Base-by-base conservation (phyloP, 2,888 invertebrate genomes). In the Polietes domitor region DNA sequence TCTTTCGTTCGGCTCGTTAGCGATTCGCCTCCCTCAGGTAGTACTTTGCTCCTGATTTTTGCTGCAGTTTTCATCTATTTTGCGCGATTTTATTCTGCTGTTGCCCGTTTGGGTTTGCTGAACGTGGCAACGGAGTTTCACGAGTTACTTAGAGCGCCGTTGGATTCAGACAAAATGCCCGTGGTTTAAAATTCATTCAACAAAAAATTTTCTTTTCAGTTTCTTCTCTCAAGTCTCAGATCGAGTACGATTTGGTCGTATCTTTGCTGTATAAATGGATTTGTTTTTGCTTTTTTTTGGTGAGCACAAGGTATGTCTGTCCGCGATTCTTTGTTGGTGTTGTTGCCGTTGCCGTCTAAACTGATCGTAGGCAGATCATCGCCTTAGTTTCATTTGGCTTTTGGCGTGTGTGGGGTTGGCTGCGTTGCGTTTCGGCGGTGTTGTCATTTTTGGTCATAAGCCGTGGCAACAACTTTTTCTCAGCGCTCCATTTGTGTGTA, bases 291-390 rank as follows among this genome's bases (percentile, higher is more conserved):
- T 80, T 28, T 58, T 26, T 50, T 41, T 65, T 24, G 43, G 68
- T 24, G 68, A 37, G 65, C 21, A 9, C 37, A 17, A n/a, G 2
- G 32, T 32, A 10, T 21, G 15, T 65, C 65, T 68, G 21, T 68
- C 41, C 3, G 41, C 24, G 24, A 10, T 24, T 68, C 41, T 68
- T 65, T 41, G 65, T 37, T 65, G 65, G 65, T 58, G 47, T 58
- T 37, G 32, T 72, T 58, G 61, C 78, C 80, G 77, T 72, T 80
- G 76, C 47, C 55, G 71, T 77, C 65, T 65, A 78, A 80, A 79
- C 61, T 70, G 85, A 86, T 86, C 87, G 87, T 88, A 86, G 87
- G 87, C 80, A 85, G 87, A 86, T 85, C 87, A 86, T 87, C 85
- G 87, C 85, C 83, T 81, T 86, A 85, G 77, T 80, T 82, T 79